phyloP scores from a whole-genome alignment of 2,888 invertebrate genomes.

The Nemurella pictetii region DNA sequence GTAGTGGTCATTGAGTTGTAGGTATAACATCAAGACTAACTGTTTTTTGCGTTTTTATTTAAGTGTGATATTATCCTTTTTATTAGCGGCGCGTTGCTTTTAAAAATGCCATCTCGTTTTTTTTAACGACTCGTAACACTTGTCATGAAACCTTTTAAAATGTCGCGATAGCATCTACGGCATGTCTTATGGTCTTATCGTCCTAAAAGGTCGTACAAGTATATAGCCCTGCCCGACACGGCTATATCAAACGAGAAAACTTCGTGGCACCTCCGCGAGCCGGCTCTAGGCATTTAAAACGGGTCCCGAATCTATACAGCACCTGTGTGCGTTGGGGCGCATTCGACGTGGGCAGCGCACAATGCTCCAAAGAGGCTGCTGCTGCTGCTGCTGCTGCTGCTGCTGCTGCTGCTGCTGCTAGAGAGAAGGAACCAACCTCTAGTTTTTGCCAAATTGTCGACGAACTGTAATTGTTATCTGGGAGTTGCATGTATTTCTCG shows the following conservation, averaged over 20 bases:
- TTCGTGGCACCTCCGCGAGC: not conserved
- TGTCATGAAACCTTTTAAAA: constrained; percentile 41
- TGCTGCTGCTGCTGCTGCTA: too few relatives aligned
- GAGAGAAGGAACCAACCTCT: not conserved
- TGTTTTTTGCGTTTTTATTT: constrained; percentile 20
- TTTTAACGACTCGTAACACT: constrained; percentile 34
- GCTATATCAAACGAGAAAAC: constrained; percentile 10
- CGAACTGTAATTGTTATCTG: not conserved
- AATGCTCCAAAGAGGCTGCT: too few relatives aligned
- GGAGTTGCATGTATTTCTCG: not conserved
- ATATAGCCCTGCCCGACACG: not conserved
- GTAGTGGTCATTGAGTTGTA: not conserved
- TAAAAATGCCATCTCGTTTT: constrained; percentile 28
- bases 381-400: too few relatives aligned
- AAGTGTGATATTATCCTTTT: constrained; percentile 31
- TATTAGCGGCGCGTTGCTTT: constrained; percentile 21
- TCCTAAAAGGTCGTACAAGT: constrained; percentile 26
- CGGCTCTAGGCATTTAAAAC: constrained; percentile 9
- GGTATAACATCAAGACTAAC: not conserved
- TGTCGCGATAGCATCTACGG: constrained; percentile 38
- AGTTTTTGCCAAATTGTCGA: not conserved
- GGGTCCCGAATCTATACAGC: constrained; percentile 8
- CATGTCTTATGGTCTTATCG: constrained; percentile 22
- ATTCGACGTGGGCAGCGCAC: not conserved
- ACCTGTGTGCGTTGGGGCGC: constrained; percentile 9